A percentile compares a stretch with the other conserved stretches of the same genome.
These are phyloP conservation scores for Megaptera novaeangliae DNA, from an alignment of 2,113 vertebrate species.

Conservation along the genomic window DNA sequence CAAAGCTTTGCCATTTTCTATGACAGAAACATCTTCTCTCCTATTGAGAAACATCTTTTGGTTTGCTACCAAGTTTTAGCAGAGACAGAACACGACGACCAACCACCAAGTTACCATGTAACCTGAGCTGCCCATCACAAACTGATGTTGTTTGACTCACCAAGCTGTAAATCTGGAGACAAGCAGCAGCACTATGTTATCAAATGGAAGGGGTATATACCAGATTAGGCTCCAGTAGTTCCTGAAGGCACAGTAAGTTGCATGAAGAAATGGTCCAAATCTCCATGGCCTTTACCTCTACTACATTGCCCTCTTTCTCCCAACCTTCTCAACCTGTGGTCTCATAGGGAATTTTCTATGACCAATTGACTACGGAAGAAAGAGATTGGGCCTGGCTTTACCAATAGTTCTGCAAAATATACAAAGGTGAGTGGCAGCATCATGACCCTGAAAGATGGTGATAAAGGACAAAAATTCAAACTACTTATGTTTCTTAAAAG, in stretches of 20 bases:
- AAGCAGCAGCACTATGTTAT: neutral
- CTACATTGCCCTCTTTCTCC: neutral
- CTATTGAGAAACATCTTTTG: neutral
- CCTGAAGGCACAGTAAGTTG: neutral
- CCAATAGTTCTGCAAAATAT: neutral
- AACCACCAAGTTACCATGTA: neutral
- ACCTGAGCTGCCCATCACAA: neutral
- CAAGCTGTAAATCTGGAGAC: neutral
- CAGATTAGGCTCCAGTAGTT: neutral
- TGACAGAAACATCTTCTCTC: neutral
- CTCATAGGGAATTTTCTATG: neutral
- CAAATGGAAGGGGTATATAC: neutral
- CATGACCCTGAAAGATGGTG: neutral
- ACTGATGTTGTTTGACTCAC: neutral
- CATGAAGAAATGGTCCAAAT: neutral
- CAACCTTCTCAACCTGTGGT: neutral
- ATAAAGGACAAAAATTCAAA: neutral
- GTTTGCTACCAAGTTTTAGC: neutral
- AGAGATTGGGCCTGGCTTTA: neutral
- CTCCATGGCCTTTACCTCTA: neutral
- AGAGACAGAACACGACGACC: neutral
- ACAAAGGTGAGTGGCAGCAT: neutral
- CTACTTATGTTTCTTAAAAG: neutral
- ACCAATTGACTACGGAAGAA: neutral
- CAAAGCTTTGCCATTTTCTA: neutral